Percentiles rank a stretch among this genome's conserved stretches.
Evolutionary conservation across 1,140 invertebrate genomes (phyloP).

Genomic region (Drosophila nigromelanica): DNA sequence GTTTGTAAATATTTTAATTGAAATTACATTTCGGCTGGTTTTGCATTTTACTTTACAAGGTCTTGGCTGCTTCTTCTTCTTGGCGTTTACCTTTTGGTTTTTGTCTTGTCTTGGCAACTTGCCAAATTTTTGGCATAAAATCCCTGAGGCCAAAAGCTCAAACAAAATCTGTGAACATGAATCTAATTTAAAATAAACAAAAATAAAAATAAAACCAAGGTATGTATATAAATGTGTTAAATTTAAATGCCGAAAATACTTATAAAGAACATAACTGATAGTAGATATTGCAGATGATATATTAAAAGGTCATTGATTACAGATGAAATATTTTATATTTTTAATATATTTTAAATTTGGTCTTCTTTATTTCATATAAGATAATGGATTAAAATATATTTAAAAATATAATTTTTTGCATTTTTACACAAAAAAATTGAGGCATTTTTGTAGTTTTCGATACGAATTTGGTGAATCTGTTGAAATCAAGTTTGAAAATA

Average conservation of each 20-base stretch:
- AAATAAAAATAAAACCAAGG: not conserved
- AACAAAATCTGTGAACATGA: not conserved
- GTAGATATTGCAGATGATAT: no score
- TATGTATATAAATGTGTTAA: constrained; percentile 14
- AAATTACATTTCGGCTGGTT: constrained; percentile 65
- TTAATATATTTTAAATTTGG: no score
- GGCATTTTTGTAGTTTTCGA: no score
- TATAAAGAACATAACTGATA: no score
- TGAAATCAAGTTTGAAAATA: no score
- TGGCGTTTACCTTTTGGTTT: constrained; percentile 20
- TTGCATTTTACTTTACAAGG: constrained; percentile 16
- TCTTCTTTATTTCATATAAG: no score
- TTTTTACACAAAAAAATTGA: no score
- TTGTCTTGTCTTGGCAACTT: constrained; percentile 22
- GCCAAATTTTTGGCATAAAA: constrained; percentile 18
- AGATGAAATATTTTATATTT: no score
- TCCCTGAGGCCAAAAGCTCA: constrained; percentile 17
- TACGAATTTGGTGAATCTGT: no score
- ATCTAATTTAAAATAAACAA: constrained; percentile 9
- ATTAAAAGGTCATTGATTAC: no score
- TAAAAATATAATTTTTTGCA: no score
- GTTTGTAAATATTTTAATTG: constrained; percentile 73
- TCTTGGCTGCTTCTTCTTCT: constrained; percentile 14
- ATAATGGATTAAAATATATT: no score
- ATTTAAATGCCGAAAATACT: constrained; percentile 5